These are phyloP conservation scores for Actinernus sp. DNA, from an alignment of 92 coral and sea anemone species.

Conservation along the genomic window DNA sequence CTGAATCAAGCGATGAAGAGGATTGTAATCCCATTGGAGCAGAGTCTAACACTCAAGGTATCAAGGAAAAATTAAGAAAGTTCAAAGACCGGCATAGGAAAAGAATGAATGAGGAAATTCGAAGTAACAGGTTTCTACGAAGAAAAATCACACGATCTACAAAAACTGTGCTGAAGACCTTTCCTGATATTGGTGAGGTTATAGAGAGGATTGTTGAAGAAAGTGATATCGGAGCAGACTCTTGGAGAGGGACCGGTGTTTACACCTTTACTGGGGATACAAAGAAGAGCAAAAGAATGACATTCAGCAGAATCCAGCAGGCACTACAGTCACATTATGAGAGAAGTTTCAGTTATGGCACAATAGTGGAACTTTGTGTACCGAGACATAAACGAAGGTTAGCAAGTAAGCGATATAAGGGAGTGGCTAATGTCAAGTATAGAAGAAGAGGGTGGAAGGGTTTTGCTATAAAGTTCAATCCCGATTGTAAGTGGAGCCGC, in stretches of 20 bases:
- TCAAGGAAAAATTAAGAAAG: constrained; percentile 33
- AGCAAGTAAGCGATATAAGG: constrained; percentile 39
- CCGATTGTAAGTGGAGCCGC: constrained; percentile 45
- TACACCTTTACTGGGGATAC: constrained; percentile 45
- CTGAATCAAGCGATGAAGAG: constrained; percentile 26
- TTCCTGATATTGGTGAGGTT: constrained; percentile 51
- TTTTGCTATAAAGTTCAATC: constrained; percentile 41
- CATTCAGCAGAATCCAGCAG: constrained; percentile 33
- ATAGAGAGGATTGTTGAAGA: constrained; percentile 44
- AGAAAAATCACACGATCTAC: constrained; percentile 43
- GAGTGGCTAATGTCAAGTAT: constrained; percentile 45
- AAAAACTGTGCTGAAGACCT: constrained; percentile 7
- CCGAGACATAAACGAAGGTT: constrained; percentile 31
- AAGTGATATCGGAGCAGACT: constrained; percentile 54
- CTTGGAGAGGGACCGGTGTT: constrained; percentile 55
- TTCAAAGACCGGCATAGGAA: constrained; percentile 29
- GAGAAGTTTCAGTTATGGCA: constrained; percentile 34
- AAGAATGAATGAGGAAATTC: constrained; percentile 41
- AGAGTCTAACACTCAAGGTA: constrained; percentile 8
- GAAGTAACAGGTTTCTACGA: constrained; percentile 20
- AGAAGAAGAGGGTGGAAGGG: constrained; percentile 47
- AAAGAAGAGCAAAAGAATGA: constrained; percentile 35
- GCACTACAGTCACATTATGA: constrained; percentile 31
- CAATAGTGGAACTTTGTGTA: constrained; percentile 47
- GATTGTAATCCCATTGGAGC: constrained; percentile 2